phyloP scores from a whole-genome alignment of 2,888 invertebrate genomes.

The Caenorhabditis angaria region DNA sequence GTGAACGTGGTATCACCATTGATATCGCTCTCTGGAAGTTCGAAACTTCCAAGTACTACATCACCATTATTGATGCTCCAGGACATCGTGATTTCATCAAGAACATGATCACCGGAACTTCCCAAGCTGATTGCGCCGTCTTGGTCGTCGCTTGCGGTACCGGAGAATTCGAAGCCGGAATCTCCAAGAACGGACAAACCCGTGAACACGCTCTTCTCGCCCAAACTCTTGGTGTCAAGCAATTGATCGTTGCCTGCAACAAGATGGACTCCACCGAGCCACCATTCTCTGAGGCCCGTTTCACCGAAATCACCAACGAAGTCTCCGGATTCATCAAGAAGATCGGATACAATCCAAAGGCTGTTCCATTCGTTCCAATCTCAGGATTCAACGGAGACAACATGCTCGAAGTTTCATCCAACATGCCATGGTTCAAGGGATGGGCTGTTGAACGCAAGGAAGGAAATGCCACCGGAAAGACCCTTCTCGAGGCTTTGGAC shows the following conservation, averaged over 20 bases:
- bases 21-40: conserved; percentile 73
- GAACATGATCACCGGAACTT: conserved; percentile 95
- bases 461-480: conserved; percentile 91
- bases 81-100: conserved; percentile 99
- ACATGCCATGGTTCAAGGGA: conserved; percentile 93
- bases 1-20: conserved; percentile 73
- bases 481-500: conserved; percentile 94
- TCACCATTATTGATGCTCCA: conserved; percentile 93
- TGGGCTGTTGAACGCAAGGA: conserved; percentile 94
- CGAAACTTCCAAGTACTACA: conserved; percentile 72
- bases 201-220: conserved; percentile 97
- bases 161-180: conserved; percentile 99
- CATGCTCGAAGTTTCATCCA: conserved; percentile 93
- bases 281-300: conserved; percentile 90
- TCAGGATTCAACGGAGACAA: conserved; percentile 99
- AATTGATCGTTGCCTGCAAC: conserved; percentile 98
- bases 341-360: conserved; percentile 97
- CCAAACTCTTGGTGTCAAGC: conserved; percentile 97
- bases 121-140: conserved; percentile 91
- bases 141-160: conserved; percentile 98
- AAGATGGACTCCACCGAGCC: conserved; percentile 99
- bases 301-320: conserved; percentile 99
- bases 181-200: conserved; percentile 99
- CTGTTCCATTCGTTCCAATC: conserved; percentile 97
- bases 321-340: conserved; percentile 94